Base-by-base conservation (phyloP, 2,113 vertebrate species). In the Pelvicachromis taeniatus region DNA sequence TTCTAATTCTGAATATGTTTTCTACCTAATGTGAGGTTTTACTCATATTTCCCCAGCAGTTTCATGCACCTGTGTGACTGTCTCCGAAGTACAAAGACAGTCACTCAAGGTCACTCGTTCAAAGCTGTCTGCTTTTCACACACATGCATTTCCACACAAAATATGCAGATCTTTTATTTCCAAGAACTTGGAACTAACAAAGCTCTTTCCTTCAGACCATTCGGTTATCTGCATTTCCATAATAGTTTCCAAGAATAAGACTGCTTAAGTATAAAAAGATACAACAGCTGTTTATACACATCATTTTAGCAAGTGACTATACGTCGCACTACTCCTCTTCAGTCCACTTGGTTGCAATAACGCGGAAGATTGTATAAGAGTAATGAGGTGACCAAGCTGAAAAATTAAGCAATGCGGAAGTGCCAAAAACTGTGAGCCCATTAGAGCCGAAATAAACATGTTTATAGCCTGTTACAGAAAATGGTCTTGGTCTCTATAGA, bases 251-350 rank as follows among this genome's bases (percentile, higher is more conserved):
- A 75, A 1, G 16, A 75, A 75, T 75, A 31, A 5, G 23, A 50
- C 42, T 48, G 2, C 6, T 31, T 73, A 31, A 19, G 42, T 50
- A 31, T 73, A 73, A 33, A 75, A 75, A 52, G 26, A 75, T 33
- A 33, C 65, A 70, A 6, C 38, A 68, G 38, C 40, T 48, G 21
- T 70, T 70, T 48, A 48, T 48, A 29, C 40, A 48, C 65, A 45
- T 45, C 6, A 52, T 75, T n/a, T 75, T 19, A 75, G 1, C 26
- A 31, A 31, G 26, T 50, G 68, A 50, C 16, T 12, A 0, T 0
- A 48, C 42, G 11, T 52, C 3, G 6, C 70, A 75, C 45, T n/a
- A 1, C 26, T 75, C 45, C 45, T 75, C 70, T 52, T 31, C 1
- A 33, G 42, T 4, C 65, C 40, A 73, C 2, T 33, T 52, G 45